These are phyloP conservation scores for Zaprionus tsacasi DNA, from an alignment of 1,140 invertebrate species.

Conservation along the genomic window DNA sequence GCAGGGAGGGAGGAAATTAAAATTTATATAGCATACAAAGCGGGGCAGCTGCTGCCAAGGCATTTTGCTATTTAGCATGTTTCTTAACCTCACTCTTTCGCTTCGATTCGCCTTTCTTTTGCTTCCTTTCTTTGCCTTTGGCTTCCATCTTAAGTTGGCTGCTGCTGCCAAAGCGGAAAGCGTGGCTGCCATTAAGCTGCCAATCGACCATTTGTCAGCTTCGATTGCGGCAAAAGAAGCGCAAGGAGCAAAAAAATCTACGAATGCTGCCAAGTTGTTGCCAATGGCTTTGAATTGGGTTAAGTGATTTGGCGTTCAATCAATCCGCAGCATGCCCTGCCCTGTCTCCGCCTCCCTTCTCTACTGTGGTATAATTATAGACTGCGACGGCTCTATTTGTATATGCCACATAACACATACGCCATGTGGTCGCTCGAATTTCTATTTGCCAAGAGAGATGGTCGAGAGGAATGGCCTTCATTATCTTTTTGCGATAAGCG, in stretches of 20 bases:
- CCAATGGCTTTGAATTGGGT: slow-evolving; percentile 71
- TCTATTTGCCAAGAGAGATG: slow-evolving; percentile 36
- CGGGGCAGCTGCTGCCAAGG: slow-evolving; percentile 45
- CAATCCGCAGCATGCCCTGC: slow-evolving; percentile 44
- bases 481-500: slow-evolving; percentile 60
- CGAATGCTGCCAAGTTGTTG: slow-evolving; percentile 64
- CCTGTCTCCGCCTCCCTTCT: neutral
- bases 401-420: slow-evolving; percentile 55
- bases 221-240: slow-evolving; percentile 51
- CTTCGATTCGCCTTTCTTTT: slow-evolving; percentile 6
- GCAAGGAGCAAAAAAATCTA: slow-evolving; percentile 30
- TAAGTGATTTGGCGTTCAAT: slow-evolving; percentile 76
- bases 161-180: slow-evolving; percentile 57
- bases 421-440: slow-evolving; percentile 42
- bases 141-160: slow-evolving; percentile 13
- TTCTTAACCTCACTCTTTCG: slow-evolving; percentile 25
- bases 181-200: slow-evolving; percentile 75
- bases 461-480: slow-evolving; percentile 13
- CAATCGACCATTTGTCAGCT: slow-evolving; percentile 73
- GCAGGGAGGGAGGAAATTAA: slow-evolving; percentile 67
- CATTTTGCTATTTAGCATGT: slow-evolving; percentile 68
- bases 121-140: slow-evolving; percentile 5
- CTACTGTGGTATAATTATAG: slow-evolving; percentile 52
- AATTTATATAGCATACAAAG: slow-evolving; percentile 71
- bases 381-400: slow-evolving; percentile 56